Evolutionary conservation across 2,888 invertebrate species (phyloP).

Genomic region (Drosophila recens): DNA sequence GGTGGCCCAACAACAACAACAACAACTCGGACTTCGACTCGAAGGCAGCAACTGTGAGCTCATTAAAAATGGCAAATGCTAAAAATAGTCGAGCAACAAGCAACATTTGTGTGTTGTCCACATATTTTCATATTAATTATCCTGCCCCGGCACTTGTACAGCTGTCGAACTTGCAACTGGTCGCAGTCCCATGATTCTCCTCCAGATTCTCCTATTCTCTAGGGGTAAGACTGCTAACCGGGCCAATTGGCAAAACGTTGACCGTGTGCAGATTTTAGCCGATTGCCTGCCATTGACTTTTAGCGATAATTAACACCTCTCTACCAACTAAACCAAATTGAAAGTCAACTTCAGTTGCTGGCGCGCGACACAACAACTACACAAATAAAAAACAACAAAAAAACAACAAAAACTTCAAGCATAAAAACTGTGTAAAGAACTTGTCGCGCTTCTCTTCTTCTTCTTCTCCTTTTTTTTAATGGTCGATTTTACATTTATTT

Average conservation of each 20-base stretch:
- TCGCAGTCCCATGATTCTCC: not conserved
- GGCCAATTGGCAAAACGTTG: slow-evolving; percentile 58
- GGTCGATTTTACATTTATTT: slow-evolving; percentile 74
- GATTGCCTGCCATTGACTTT: slow-evolving; percentile 78
- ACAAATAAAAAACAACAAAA: slow-evolving; percentile 41
- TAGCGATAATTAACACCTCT: slow-evolving; percentile 81
- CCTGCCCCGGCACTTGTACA: slow-evolving; percentile 62
- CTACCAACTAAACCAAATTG: slow-evolving; percentile 71
- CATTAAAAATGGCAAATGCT: slow-evolving; percentile 72
- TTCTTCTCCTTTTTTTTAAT: slow-evolving; percentile 48
- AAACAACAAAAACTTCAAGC: not conserved
- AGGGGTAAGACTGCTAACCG: slow-evolving; percentile 29
- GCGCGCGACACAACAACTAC: slow-evolving; percentile 20
- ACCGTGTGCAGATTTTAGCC: slow-evolving; percentile 71
- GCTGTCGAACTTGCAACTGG: slow-evolving; percentile 50
- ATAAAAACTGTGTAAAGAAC: slow-evolving; percentile 30
- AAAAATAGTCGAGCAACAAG: slow-evolving; percentile 66
- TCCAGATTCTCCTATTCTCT: slow-evolving; percentile 31
- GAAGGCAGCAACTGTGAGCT: slow-evolving; percentile 33
- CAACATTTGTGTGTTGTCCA: slow-evolving; percentile 68
- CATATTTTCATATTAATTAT: slow-evolving; percentile 81
- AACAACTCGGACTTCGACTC: no score
- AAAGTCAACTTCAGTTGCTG: slow-evolving; percentile 35
- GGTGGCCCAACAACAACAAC: slow-evolving; percentile 46
- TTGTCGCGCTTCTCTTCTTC: slow-evolving; percentile 40